phyloP scores from a whole-genome alignment of 2,113 vertebrate genomes.

The Triplophysa tibetana region DNA sequence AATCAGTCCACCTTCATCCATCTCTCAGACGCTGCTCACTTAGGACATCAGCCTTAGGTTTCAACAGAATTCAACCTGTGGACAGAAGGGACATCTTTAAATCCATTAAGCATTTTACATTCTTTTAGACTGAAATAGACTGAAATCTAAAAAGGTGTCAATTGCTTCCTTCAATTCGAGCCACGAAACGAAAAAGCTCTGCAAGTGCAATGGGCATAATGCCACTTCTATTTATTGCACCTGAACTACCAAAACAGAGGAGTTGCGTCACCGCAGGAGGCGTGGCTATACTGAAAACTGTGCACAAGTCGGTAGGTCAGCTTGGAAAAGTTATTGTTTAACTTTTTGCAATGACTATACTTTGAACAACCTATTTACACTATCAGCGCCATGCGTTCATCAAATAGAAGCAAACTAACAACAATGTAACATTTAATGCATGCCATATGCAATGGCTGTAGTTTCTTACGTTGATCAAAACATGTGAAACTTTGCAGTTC shows the following conservation, averaged over 20 bases:
- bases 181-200: background rate
- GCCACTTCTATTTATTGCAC: background rate
- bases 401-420: background rate
- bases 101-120: background rate
- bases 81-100: constrained; percentile 18
- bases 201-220: background rate
- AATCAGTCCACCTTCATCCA: constrained; percentile 46
- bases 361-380: background rate
- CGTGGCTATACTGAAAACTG: constrained; percentile 45
- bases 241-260: background rate
- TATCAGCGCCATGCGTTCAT: background rate
- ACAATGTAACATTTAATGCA: background rate
- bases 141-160: no score
- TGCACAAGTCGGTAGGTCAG: constrained; percentile 49
- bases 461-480: no score
- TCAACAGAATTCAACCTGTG: constrained; percentile 39
- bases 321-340: constrained; percentile 16
- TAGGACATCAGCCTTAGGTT: constrained; percentile 36
- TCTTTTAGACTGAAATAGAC: no score
- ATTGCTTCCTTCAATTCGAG: no score
- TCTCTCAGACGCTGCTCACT: constrained; percentile 38
- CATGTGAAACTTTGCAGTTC: no score
- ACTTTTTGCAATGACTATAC: background rate
- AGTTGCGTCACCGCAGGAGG: background rate
- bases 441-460: background rate